A percentile compares a stretch with the other conserved stretches of the same genome.
phyloP scores from a whole-genome alignment of 23 tunicate genomes.

The Trididemnum clinides region DNA sequence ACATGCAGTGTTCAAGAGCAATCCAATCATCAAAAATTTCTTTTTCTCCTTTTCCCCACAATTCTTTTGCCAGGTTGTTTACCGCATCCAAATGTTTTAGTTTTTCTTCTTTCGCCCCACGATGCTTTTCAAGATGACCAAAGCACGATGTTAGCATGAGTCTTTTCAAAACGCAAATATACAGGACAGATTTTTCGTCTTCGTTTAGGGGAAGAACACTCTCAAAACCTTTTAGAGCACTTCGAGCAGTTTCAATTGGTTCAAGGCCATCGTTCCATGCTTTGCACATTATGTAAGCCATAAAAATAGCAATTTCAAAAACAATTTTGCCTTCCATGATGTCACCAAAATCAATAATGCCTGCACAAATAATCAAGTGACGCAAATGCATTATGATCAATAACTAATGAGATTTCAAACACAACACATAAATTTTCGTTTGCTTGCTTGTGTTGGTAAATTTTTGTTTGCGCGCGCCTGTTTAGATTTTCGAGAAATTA shows the following conservation, averaged over 20 bases:
- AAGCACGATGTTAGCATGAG: neutral
- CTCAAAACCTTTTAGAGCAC: neutral
- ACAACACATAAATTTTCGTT: no score
- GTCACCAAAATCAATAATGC: constrained; percentile 21
- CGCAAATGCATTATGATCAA: no score
- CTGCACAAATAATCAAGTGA: no score
- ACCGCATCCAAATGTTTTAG: neutral
- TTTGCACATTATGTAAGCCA: constrained; percentile 15
- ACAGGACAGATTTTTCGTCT: neutral
- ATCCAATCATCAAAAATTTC: neutral
- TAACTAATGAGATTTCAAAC: no score
- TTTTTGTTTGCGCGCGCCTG: no score
- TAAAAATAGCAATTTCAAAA: constrained; percentile 14
- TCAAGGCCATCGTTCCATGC: neutral
- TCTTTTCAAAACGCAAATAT: constrained; percentile 7
- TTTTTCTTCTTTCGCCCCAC: neutral
- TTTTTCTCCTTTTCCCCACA: neutral
- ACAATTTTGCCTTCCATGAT: neutral
- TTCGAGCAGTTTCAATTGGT: neutral
- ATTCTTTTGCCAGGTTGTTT: neutral
- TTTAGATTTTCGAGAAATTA: no score
- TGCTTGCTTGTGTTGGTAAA: no score
- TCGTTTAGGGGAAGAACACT: neutral
- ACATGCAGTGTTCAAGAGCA: no score
- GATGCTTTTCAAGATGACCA: neutral